phyloP scores from a whole-genome alignment of 2,797 vertebrate genomes.

The Phoeniculus purpureus region DNA sequence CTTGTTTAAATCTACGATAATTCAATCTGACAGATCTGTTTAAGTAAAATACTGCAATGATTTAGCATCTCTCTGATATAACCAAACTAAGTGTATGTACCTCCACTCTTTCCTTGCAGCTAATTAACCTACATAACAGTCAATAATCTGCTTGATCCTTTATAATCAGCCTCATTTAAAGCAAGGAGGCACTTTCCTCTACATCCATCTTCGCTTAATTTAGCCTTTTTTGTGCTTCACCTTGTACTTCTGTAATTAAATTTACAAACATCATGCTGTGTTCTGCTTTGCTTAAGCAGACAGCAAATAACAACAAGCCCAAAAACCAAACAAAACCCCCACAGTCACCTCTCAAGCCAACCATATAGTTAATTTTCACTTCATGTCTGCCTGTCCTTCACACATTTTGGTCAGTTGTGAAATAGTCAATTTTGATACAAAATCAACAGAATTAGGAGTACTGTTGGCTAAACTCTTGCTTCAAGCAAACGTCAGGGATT shows the following conservation, averaged over 20 bases:
- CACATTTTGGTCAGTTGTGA: background rate
- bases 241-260: constrained; percentile 46
- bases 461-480: background rate
- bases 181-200: background rate
- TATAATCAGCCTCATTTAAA: constrained; percentile 47
- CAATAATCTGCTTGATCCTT: constrained; percentile 29
- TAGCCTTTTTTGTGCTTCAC: constrained; percentile 20
- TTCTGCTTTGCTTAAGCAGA: constrained; percentile 41
- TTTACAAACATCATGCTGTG: background rate
- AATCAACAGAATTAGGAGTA: background rate
- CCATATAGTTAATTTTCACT: background rate
- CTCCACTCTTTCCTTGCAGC: constrained; percentile 9
- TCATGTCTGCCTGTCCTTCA: background rate
- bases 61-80: background rate
- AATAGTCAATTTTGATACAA: background rate
- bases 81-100: background rate
- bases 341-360: background rate
- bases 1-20: background rate
- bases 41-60: background rate
- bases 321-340: too few species aligned
- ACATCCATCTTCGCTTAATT: constrained; percentile 44
- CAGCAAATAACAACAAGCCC: background rate
- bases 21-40: background rate
- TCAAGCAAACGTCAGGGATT: background rate
- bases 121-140: constrained; percentile 21